Conservation (phyloP, 2,888 invertebrate species). For the Nemotelus nigrinus region DNA sequence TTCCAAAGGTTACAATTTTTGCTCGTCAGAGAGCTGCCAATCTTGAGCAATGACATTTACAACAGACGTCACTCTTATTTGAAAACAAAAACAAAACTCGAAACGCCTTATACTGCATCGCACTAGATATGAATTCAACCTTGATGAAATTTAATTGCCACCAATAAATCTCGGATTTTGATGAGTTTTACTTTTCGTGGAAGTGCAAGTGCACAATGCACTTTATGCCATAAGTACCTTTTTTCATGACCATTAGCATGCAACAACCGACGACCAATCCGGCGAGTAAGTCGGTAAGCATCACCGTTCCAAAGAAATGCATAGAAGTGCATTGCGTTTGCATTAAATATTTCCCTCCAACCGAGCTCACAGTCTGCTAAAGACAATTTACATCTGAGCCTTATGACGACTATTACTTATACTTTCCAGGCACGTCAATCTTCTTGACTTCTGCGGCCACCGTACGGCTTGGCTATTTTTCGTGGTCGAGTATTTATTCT, state of each 20-base stretch:
- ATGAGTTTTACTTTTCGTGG: not conserved
- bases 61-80: too few species aligned
- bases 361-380: not conserved
- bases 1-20: too few species aligned
- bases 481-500: too few species aligned
- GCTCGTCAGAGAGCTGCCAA: too few species aligned
- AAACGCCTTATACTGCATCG: too few species aligned
- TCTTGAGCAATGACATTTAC: too few species aligned
- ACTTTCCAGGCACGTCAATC: constrained; percentile 37
- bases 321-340: not conserved
- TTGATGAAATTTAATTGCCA: too few species aligned
- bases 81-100: too few species aligned
- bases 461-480: not conserved
- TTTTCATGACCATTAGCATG: not conserved
- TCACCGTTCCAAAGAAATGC: not conserved
- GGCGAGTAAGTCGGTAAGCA: not conserved
- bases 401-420: constrained; percentile 18
- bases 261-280: not conserved
- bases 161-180: too few species aligned
- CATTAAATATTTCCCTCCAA: not conserved
- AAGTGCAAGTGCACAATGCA: constrained; percentile 9
- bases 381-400: constrained; percentile 27
- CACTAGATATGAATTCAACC: too few species aligned
- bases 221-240: not conserved
- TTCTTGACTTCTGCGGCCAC: constrained; percentile 29